Evolutionary conservation across 2,113 vertebrate genomes (phyloP).

Genomic region (Pollimyrus isidori): DNA sequence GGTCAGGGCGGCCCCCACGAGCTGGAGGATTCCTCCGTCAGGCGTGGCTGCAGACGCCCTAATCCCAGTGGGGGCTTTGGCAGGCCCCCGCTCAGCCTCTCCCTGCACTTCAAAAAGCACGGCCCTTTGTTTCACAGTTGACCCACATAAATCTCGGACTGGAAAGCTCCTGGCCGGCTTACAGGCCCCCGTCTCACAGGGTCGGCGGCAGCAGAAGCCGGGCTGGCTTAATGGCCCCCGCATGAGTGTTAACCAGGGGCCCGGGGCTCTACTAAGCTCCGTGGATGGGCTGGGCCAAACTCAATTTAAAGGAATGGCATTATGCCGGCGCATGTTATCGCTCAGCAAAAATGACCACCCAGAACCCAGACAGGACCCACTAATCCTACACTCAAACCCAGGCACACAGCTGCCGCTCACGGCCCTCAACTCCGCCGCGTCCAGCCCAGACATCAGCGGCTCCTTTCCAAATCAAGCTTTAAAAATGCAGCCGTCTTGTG

Average conservation of each 20-base stretch:
- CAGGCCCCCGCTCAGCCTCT: slow-evolving; percentile 42
- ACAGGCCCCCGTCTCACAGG: slow-evolving; percentile 37
- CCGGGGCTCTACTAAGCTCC: background rate
- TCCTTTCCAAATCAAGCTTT: background rate
- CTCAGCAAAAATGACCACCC: background rate
- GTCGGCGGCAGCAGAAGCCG: background rate
- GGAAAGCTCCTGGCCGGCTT: slow-evolving; percentile 35
- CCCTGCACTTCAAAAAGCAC: slow-evolving; percentile 49
- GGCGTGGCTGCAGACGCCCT: slow-evolving; percentile 43
- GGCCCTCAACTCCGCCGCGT: background rate
- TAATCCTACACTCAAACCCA: background rate
- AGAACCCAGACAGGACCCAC: background rate
- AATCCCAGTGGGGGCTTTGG: slow-evolving; percentile 40
- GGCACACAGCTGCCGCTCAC: background rate
- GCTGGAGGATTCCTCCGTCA: slow-evolving; percentile 36
- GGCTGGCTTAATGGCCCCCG: slow-evolving; percentile 30
- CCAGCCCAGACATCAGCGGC: background rate
- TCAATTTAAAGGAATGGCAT: background rate
- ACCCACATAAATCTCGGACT: slow-evolving; percentile 45
- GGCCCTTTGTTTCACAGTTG: slow-evolving; percentile 47
- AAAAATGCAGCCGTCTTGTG: background rate
- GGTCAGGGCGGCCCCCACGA: slow-evolving; percentile 26
- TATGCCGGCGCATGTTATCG: background rate
- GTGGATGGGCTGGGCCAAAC: background rate
- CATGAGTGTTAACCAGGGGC: background rate